A percentile compares a stretch with the other conserved stretches of the same genome.
phyloP scores from a whole-genome alignment of 2,797 vertebrate species.

The Gambusia yucatana region DNA sequence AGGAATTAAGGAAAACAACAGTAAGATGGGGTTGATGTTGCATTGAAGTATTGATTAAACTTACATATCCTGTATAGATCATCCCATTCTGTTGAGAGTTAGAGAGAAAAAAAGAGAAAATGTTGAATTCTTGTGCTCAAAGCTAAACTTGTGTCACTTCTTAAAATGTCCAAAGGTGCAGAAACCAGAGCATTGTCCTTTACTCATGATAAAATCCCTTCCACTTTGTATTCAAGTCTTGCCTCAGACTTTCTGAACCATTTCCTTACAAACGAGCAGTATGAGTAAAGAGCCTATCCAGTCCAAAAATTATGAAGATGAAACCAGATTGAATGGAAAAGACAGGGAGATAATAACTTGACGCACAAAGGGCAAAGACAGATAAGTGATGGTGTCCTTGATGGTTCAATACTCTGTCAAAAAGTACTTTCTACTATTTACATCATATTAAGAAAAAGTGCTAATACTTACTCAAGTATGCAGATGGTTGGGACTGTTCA shows the following conservation, averaged over 20 bases:
- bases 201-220: constrained; percentile 31
- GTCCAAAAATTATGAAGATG: constrained; percentile 61
- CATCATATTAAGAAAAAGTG: not conserved
- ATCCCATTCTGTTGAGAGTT: constrained; percentile 84
- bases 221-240: constrained; percentile 53
- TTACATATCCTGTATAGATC: constrained; percentile 90
- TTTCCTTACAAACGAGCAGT: constrained; percentile 57
- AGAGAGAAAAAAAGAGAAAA: constrained; percentile 30
- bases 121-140: constrained; percentile 14
- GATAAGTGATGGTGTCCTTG: constrained; percentile 18
- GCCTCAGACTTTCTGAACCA: constrained; percentile 46
- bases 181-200: constrained; percentile 29
- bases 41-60: constrained; percentile 40
- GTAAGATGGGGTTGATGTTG: not conserved
- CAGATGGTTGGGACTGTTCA: constrained; percentile 6
- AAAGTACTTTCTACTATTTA: constrained; percentile 1
- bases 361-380: constrained; percentile 43
- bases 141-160: not conserved
- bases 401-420: not conserved
- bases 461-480: not conserved
- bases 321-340: constrained; percentile 63
- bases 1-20: constrained; percentile 10
- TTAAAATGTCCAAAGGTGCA: constrained; percentile 23
- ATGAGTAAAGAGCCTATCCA: constrained; percentile 62
- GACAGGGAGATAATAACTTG: constrained; percentile 58